Evolutionary conservation across 2,113 vertebrate species (phyloP), one percentile per base, ranked within the genome.

Genomic region (Scomber scombrus): DNA sequence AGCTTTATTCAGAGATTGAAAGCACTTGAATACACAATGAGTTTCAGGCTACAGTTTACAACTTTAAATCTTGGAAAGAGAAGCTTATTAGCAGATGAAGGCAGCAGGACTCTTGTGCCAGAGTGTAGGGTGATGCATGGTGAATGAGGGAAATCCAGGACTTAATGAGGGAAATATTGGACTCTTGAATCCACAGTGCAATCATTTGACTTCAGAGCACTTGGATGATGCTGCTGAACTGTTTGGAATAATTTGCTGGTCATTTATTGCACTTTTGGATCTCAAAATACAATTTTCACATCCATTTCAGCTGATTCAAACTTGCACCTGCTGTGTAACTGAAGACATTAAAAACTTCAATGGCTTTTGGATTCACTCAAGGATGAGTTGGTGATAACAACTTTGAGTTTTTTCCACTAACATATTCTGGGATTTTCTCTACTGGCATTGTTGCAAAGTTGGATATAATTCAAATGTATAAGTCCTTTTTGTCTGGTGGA

Each of bases 161-260:
- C 45, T 80, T 80, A 88, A 87, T 85, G 76, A 88, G 71, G 52
- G 66, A 70, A 34, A 68, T 63, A 43, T 52, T 87, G 75, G 58
- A 70, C 58, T 71, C 60, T 46, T 71, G 43, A 71, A 74, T 73
- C 26, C 63, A 69, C 69, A 70, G 67, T 62, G 62, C 63, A 75
- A 78, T 60, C 16, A 57, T 75, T 87, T 82, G 72, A 72, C 85
- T 80, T 61, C 78, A 5, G 43, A 76, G 69, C 9, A 52, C 19
- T 85, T 56, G 18, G 60, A 78, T 63, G 50, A 14, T 60, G 47
- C 64, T 45, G 50, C 26, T 46, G 49, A 21, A 55, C 0, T 51
- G 18, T 71, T 85, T 34, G 14, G 61, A 12, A 12, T 61, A 23
- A 11, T 78, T 66, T 19, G 23, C 23, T 26, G 23, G 23, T 26